Base-by-base conservation (phyloP, 2,113 vertebrate genomes). In the Ammodytes marinus region DNA sequence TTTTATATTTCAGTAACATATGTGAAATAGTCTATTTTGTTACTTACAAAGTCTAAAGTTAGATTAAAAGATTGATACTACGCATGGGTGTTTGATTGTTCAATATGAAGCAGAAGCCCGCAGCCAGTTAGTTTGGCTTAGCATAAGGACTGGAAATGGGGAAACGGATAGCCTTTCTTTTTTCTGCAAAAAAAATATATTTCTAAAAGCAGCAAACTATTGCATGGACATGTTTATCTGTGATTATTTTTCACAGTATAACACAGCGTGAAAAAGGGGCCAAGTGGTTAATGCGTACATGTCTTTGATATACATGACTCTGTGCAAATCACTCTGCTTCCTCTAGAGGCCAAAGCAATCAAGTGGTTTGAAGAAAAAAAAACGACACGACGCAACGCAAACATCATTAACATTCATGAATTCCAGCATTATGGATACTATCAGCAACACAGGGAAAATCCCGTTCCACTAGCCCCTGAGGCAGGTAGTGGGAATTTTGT, bases 371-470 rank as follows among this genome's bases (percentile, higher is more conserved):
- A 63, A 58, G 68, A 64, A 86, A 87, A 49, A 57, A 27, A 82
- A 65, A 27, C 27, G 27, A 27, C 27, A 27, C 27, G 2, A 27
- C 27, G 27, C 27, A 27, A 27, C 27, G 27, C 27, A 27, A 79
- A 84, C 77, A 82, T 79, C 47, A 70, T 89, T 75, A 70, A 61
- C 67, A 90, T 88, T 90, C 74, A 88, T 84, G 55, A 15, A 78
- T 82, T 83, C 78, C 71, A 81, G 69, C 43, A 74, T 69, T 75
- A 59, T 54, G 40, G 54, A 73, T 53, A 68, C 60, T 55, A 71
- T 86, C 66, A 45, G 46, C 17, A 77, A 69, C 17, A 40, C 43
- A 59, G 27, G 49, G 10, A 27, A n/a, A 80, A 83, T 71, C 82
- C 67, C 69, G 76, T 86, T 79, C 63, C n/a, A 61, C 67, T 69